phyloP scores from a whole-genome alignment of 1,140 invertebrate genomes.

The Listronotus oregonensis region DNA sequence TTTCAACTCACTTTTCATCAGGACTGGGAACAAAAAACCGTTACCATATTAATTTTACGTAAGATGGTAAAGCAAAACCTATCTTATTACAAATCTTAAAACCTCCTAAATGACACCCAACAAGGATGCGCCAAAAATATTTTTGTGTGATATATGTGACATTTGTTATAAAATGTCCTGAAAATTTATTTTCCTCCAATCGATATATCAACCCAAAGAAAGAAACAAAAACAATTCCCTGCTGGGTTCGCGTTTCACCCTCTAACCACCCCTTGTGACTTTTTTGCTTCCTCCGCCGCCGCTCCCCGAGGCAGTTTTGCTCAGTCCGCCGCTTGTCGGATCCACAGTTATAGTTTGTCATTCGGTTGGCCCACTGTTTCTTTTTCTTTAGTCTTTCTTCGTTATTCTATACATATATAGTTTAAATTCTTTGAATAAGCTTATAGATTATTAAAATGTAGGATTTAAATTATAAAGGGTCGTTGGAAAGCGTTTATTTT shows the following conservation, averaged over 20 bases:
- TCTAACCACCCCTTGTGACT: slow-evolving; percentile 39
- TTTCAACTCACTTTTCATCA: too few species aligned
- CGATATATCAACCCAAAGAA: slow-evolving; percentile 23
- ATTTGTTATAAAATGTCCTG: slow-evolving; percentile 3
- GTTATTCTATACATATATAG: slow-evolving; percentile 10
- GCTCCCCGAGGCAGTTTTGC: slow-evolving; percentile 41
- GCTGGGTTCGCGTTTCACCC: slow-evolving; percentile 30
- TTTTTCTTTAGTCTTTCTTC: slow-evolving; percentile 40
- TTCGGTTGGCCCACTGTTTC: slow-evolving; percentile 50
- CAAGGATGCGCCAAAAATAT: too few species aligned
- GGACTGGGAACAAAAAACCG: too few species aligned
- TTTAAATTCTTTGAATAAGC: background rate
- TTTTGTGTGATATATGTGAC: too few species aligned
- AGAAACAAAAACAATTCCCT: slow-evolving; percentile 43
- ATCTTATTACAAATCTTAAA: too few species aligned
- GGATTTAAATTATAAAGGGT: too few species aligned
- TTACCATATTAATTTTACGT: too few species aligned
- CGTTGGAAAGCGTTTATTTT: too few species aligned
- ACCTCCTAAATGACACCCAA: too few species aligned
- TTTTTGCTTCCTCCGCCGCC: slow-evolving; percentile 42
- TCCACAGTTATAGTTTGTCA: slow-evolving; percentile 56
- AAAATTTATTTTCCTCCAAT: slow-evolving; percentile 25
- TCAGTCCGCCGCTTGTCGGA: slow-evolving; percentile 49
- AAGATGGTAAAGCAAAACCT: too few species aligned
- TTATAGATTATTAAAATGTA: too few species aligned